phyloP scores from a whole-genome alignment of 2,888 invertebrate genomes.

The Spatulosminthurus flaviceps region DNA sequence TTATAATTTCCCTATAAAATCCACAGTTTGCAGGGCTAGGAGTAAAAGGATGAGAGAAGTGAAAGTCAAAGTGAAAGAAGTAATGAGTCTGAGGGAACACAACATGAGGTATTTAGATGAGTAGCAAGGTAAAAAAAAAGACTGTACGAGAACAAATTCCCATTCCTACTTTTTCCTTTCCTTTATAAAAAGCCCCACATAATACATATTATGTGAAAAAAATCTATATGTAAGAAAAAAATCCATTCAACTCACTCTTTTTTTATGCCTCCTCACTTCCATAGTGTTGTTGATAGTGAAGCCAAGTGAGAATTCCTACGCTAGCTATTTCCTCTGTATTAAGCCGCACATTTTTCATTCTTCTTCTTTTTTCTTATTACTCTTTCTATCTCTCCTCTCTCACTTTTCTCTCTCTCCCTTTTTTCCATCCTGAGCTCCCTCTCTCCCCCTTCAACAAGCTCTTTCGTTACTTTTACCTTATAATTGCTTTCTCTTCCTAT shows the following conservation, averaged over 20 bases:
- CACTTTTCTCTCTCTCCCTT: background rate
- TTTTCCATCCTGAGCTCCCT: no score
- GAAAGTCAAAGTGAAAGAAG: background rate
- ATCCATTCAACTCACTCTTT: no score
- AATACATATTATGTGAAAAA: no score
- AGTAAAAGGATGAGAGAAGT: background rate
- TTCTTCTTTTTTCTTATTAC: background rate
- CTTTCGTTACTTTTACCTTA: no score
- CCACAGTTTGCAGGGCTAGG: background rate
- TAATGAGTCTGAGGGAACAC: background rate
- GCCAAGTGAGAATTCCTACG: background rate
- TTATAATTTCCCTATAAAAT: no score
- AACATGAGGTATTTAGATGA: background rate
- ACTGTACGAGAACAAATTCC: conserved; percentile 40
- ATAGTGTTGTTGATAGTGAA: background rate
- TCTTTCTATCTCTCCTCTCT: background rate
- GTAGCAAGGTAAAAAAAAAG: background rate
- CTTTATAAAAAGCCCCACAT: no score
- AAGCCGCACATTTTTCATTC: conserved; percentile 19
- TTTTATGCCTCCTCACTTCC: background rate
- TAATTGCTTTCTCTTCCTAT: background rate
- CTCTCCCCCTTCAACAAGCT: no score
- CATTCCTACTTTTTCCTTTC: conserved; percentile 33
- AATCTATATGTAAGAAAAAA: no score
- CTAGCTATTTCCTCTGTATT: background rate